These are phyloP conservation scores for Apistogramma diplotaenia DNA, from an alignment of 2,113 vertebrate species.

Conservation along the genomic window DNA sequence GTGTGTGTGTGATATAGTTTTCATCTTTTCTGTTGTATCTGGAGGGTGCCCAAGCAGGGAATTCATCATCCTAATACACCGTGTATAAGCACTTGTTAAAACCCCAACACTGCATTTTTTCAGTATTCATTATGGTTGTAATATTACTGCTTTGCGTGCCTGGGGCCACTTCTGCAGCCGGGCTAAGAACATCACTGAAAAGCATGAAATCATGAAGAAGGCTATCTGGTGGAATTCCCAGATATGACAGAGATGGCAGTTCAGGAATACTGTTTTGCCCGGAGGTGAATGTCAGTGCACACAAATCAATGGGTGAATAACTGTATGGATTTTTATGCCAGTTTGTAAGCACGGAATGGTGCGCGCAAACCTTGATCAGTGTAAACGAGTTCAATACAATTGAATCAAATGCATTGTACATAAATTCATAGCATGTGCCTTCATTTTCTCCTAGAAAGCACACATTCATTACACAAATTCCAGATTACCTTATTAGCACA, in stretches of 20 bases:
- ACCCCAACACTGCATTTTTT: slow-evolving; percentile 59
- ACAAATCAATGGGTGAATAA: not conserved
- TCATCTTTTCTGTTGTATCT: slow-evolving; percentile 46
- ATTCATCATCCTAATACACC: slow-evolving; percentile 66
- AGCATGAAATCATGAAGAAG: slow-evolving; percentile 37
- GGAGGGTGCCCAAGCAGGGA: slow-evolving; percentile 42
- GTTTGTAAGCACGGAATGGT: not conserved
- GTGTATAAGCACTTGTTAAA: slow-evolving; percentile 67
- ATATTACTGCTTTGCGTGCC: slow-evolving; percentile 52
- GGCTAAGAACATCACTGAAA: slow-evolving; percentile 52
- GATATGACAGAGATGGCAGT: slow-evolving; percentile 35
- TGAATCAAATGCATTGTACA: not conserved
- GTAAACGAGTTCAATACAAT: not conserved
- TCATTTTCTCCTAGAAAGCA: not conserved
- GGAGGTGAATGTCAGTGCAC: not conserved
- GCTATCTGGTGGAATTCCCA: slow-evolving; percentile 29
- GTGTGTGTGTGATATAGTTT: slow-evolving; percentile 34
- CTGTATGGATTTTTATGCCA: not conserved
- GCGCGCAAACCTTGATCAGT: not conserved
- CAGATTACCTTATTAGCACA: not conserved
- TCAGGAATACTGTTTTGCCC: slow-evolving; percentile 24
- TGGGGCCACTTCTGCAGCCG: slow-evolving; percentile 30
- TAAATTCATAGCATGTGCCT: not conserved
- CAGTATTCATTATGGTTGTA: slow-evolving; percentile 60
- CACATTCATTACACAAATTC: not conserved